Evolutionary conservation across 92 coral and sea anemone species (phyloP), one percentile per base, ranked within the genome.

Genomic region (Heteractis magnifica): DNA sequence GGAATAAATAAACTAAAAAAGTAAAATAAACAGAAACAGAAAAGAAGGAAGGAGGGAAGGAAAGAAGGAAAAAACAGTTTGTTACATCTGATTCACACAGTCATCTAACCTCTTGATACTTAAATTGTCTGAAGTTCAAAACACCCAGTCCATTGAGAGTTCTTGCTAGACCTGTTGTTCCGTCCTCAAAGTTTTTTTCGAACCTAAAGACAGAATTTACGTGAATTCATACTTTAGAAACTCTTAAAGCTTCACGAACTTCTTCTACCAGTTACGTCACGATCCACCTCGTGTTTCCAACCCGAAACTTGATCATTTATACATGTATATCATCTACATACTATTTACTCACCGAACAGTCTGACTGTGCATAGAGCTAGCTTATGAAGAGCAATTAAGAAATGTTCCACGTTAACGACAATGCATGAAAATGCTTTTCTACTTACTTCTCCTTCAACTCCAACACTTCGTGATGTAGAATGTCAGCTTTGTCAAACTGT

Each of bases 61-160:
- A 34, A 34, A 2, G 44, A 34, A 34, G 44, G 44, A 34, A 2
- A 34, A 34, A 34, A 34, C 44, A 34, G 3, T 34, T 34, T 34
- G 44, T 34, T 34, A 34, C 44, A 34, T 34, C 44, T 2, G 44
- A 34, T 34, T 34, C 44, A 34, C 44, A 34, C 3, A 34, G 16
- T 10, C 64, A 12, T 62, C 50, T 65, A 59, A 94, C 98, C 94
- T 94, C 92, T 14, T 93, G 85, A 79, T 81, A 89, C 70, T 81
- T 83, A 81, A 73, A 82, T 56, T 89, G 89, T 77, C 16, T 84
- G 85, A 81, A 90, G 73, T 85, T 71, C 80, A 95, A 75, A 6
- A 93, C 94, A 0, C 97, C 97, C 3, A 95, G 83, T 34, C 94
- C 97, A 82, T 93, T 83, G 5, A 90, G 80, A 19, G 92, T 81